Evolutionary conservation across 2,888 invertebrate species (phyloP), one percentile per base, ranked within the genome.

Genomic region (Trachelus tabidus): DNA sequence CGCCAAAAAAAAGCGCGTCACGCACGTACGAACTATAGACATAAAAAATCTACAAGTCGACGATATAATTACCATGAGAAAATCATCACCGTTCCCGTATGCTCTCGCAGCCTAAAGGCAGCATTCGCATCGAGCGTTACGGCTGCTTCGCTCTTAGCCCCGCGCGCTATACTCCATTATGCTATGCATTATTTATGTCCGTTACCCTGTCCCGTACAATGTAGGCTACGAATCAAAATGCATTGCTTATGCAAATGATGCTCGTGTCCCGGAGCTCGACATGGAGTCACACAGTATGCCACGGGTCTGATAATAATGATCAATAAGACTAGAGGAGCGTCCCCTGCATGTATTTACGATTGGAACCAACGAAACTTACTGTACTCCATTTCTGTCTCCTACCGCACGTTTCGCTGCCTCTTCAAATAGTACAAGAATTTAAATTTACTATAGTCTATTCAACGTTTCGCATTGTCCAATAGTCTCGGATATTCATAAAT

Each of bases 191-290:
- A 90, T 90, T 90, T 90, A 90, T 90, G 89, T 86, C 88, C 56
- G 56, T 56, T 85, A 87, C 88, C 87, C 84, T 83, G 84, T 79
- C 78, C 78, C 69, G 81, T 31, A 79, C 82, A 82, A 81, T 83
- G 83, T 79, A 80, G 85, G 83, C 84, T 84, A 85, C 89, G 88
- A 91, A 91, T 91, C 89, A 91, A 91, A 91, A 90, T 91, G 90
- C 90, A 91, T 91, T 90, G 91, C 89, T 90, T 91, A 91, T 91
- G 91, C 89, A 91, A 91, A 91, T 91, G 85, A 82, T 86, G 85
- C 83, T 84, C 86, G 86, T 85, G 87, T 85, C 84, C 85, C 85
- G 84, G 81, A 84, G 85, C 84, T 83, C 84, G 79, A 75, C 73
- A 40, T 77, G 79, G 82, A 86, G 85, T 83, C 82, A 80, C 85